Evolutionary conservation across 2,113 vertebrate species (phyloP).

Genomic region (Rousettus leschenaultii): DNA sequence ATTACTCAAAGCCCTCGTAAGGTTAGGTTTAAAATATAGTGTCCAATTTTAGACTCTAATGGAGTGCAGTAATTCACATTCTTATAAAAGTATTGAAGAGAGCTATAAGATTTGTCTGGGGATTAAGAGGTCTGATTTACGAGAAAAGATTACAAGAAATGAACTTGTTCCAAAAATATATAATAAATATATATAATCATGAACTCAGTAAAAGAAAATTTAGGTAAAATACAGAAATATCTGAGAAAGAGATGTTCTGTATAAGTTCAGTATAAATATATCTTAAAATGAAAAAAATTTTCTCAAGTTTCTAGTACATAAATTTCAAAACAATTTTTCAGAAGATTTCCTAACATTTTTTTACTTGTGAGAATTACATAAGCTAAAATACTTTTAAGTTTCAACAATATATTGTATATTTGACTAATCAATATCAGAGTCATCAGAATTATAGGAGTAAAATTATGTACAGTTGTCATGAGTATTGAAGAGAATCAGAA

Average conservation of each 20-base stretch:
- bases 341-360: not conserved
- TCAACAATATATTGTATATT: not conserved
- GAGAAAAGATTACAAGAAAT: not conserved
- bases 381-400: not conserved
- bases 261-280: not conserved
- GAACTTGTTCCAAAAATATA: conserved; percentile 25
- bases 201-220: not conserved
- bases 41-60: conserved; percentile 21
- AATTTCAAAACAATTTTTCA: not conserved
- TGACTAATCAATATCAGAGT: not conserved
- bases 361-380: not conserved
- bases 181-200: not conserved
- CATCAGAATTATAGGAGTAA: not conserved
- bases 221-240: not conserved
- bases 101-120: conserved; percentile 48
- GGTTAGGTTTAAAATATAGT: conserved; percentile 11
- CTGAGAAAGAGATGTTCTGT: not conserved
- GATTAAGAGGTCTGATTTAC: conserved; percentile 27
- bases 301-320: not conserved
- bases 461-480: not conserved
- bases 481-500: not conserved
- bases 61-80: conserved; percentile 29
- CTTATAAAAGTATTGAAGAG: not conserved
- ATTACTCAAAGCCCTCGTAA: conserved; percentile 56
- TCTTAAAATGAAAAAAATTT: not conserved